A percentile compares a stretch with the other conserved stretches of the same genome.
Evolutionary conservation across 2,113 vertebrate species (phyloP).

Genomic region (Holacanthus passer): DNA sequence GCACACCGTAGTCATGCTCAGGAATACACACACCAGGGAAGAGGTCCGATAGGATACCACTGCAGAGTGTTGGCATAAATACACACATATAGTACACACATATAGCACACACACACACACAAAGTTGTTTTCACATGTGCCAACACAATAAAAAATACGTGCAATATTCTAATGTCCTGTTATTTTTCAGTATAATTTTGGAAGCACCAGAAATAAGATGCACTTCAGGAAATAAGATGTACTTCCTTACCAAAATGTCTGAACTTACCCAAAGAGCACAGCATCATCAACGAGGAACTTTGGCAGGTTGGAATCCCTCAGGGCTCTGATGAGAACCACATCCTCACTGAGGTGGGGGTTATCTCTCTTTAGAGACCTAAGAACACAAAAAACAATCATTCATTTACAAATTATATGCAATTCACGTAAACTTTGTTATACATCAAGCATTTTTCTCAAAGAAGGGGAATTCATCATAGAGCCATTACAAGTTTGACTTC

Average conservation of each 20-base stretch:
- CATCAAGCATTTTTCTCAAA: background rate
- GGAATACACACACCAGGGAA: constrained; percentile 91
- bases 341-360: constrained; percentile 88
- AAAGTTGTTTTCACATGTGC: background rate
- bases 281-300: constrained; percentile 89
- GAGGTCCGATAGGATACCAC: constrained; percentile 92
- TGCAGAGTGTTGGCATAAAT: constrained; percentile 55
- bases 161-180: background rate
- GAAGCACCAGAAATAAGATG: background rate
- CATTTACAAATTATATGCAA: background rate
- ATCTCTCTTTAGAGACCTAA: constrained; percentile 89
- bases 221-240: background rate
- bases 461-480: background rate
- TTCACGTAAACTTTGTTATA: background rate
- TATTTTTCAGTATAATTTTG: background rate
- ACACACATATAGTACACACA: background rate
- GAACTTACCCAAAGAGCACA: constrained; percentile 85
- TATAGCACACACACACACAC: too few species aligned
- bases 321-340: constrained; percentile 89
- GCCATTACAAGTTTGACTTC: background rate
- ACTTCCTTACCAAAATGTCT: background rate
- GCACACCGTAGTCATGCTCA: constrained; percentile 89
- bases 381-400: constrained; percentile 27
- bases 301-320: constrained; percentile 90
- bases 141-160: background rate